Base-by-base conservation (phyloP, 2,888 invertebrate species). In the Eumacrocentrus americanus region DNA sequence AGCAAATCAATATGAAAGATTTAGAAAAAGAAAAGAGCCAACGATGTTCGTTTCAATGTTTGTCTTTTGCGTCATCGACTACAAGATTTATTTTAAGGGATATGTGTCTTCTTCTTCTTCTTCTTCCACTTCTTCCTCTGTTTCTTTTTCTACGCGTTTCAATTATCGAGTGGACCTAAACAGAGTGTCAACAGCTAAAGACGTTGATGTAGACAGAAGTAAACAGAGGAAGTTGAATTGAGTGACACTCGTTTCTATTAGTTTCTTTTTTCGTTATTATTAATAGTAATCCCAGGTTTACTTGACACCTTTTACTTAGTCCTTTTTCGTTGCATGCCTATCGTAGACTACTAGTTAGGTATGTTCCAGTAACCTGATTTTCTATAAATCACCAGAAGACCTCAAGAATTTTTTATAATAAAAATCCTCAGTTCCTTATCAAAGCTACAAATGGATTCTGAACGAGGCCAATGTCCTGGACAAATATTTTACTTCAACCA, bases 121-220 rank as follows among this genome's bases (percentile, higher is more conserved):
- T n/a, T n/a, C n/a, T n/a, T n/a, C n/a, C n/a, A n/a, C n/a, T n/a
- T n/a, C n/a, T n/a, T n/a, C n/a, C n/a, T n/a, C n/a, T n/a, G n/a
- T n/a, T n/a, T n/a, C n/a, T n/a, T n/a, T n/a, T n/a, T n/a, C n/a
- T n/a, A n/a, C n/a, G n/a, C 48, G 48, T 48, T 48, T 48, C 48
- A 48, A 48, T 48, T 48, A 48, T 48, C 48, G 14, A 29, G 20
- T 16, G 34, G 18, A 48, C 29, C 48, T 48, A 48, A 48, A 48
- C 48, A 48, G 3, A 48, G 16, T 48, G 48, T 48, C 48, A 48
- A 14, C 48, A 48, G 48, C 25, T 11, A 25, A n/a, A n/a, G n/a
- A n/a, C n/a, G n/a, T n/a, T 7, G 6, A 23, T 34, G 12, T 18
- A 48, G 48, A 48, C 34, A 25, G 14, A 3, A 48, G 25, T 48